Conservation (phyloP, 2,797 vertebrate genomes). For the Petrocephalus sullivani region DNA sequence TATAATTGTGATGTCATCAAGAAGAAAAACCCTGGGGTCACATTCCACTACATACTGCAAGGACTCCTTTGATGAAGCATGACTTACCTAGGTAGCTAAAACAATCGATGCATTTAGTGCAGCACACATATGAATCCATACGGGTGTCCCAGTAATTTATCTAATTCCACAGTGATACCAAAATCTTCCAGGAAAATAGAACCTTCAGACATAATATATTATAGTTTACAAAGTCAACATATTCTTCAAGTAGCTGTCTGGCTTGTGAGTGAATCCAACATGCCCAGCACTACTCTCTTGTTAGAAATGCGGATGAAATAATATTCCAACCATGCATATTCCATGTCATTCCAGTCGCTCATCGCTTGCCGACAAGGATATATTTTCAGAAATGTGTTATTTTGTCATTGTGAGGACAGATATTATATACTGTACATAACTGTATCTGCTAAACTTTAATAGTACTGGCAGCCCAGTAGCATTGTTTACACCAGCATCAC, state of each 20-base stretch:
- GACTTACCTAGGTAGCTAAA: neutral
- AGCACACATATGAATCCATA: neutral
- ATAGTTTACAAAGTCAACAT: neutral
- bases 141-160: neutral
- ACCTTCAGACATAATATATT: neutral
- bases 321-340: neutral
- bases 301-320: neutral
- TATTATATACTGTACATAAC: neutral
- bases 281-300: neutral
- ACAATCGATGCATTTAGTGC: neutral
- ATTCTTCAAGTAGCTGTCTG: neutral
- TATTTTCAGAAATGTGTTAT: neutral
- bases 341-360: neutral
- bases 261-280: neutral
- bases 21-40: neutral
- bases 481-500: neutral
- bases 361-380: neutral
- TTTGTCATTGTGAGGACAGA: neutral
- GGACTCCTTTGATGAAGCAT: neutral
- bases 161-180: neutral
- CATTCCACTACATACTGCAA: neutral
- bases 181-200: neutral
- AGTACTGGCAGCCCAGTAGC: neutral
- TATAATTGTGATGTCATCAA: neutral
- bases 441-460: neutral